phyloP scores from a whole-genome alignment of 2,888 invertebrate genomes.

The Agrilus cyanescens region DNA sequence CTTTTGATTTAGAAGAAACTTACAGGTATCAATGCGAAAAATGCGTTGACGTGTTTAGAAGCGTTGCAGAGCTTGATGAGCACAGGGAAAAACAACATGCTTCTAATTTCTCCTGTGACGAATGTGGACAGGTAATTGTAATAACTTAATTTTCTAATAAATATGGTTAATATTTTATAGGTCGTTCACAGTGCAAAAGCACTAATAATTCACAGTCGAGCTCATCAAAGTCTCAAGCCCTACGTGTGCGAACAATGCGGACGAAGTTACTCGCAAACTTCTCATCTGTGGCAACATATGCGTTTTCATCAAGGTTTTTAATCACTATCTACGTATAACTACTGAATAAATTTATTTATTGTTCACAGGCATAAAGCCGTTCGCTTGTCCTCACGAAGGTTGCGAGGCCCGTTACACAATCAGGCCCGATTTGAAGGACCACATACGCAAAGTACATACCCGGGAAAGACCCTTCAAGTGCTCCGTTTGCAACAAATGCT shows the following conservation, averaged over 20 bases:
- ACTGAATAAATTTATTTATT: background rate
- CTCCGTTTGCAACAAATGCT: slow-evolving; percentile 47
- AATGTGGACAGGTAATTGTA: slow-evolving; percentile 32
- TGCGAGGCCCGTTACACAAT: slow-evolving; percentile 51
- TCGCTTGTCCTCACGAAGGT: slow-evolving; percentile 46
- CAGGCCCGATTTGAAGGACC: slow-evolving; percentile 50
- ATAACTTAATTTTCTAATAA: background rate
- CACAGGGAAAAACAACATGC: slow-evolving; percentile 33
- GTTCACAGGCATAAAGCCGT: slow-evolving; percentile 46
- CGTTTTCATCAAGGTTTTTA: slow-evolving; percentile 47
- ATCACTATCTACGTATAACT: background rate
- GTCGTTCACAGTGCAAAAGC: slow-evolving; percentile 34
- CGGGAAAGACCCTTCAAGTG: slow-evolving; percentile 52
- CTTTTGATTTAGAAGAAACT: slow-evolving; percentile 22
- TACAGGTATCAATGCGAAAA: slow-evolving; percentile 35
- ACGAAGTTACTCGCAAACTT: slow-evolving; percentile 49
- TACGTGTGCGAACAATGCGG: slow-evolving; percentile 50
- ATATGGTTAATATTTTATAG: slow-evolving; percentile 16
- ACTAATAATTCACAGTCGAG: slow-evolving; percentile 32
- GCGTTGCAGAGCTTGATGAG: slow-evolving; percentile 26
- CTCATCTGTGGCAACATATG: slow-evolving; percentile 54
- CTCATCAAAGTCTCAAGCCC: slow-evolving; percentile 36
- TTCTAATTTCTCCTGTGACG: slow-evolving; percentile 33
- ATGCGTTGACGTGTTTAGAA: slow-evolving; percentile 29
- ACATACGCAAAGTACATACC: slow-evolving; percentile 51